Percentiles rank a stretch among this genome's conserved stretches.
Conservation (phyloP, 53 echinoderm and acorn worm genomes). For the Paracentrotus lividus region DNA sequence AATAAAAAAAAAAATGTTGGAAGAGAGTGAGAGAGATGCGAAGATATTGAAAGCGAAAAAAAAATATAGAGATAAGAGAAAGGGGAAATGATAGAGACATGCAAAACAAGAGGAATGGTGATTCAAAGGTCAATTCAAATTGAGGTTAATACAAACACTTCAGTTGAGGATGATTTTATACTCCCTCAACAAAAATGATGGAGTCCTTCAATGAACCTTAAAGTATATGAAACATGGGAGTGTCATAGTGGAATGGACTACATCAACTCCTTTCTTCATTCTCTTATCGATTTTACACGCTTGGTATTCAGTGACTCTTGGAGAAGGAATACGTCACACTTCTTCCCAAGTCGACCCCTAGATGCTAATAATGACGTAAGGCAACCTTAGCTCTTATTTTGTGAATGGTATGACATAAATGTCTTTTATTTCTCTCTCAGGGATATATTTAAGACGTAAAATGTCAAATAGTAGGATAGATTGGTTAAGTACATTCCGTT, state of each 20-base stretch:
- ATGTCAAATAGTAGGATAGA: too few species aligned
- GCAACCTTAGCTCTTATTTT: not conserved
- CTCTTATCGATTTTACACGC: not conserved
- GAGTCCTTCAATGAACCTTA: not conserved
- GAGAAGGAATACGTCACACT: not conserved
- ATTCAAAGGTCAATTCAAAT: not conserved
- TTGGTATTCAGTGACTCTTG: not conserved
- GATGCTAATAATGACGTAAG: not conserved
- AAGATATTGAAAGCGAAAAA: not conserved
- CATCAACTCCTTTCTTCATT: not conserved
- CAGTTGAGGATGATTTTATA: not conserved
- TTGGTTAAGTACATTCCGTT: too few species aligned
- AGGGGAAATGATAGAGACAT: not conserved
- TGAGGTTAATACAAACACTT: not conserved
- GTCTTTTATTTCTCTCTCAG: not conserved
- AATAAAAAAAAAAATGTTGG: not conserved
- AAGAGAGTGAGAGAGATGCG: conserved; percentile 14
- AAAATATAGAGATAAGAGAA: not conserved
- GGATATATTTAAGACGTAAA: too few species aligned
- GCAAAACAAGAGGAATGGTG: not conserved
- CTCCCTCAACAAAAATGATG: not conserved
- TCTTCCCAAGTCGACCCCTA: not conserved
- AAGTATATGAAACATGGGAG: not conserved
- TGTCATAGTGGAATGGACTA: not conserved
- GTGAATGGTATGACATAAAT: not conserved